These are phyloP conservation scores for Tragopan temminckii DNA, from an alignment of 2,797 vertebrate species.

Conservation along the genomic window DNA sequence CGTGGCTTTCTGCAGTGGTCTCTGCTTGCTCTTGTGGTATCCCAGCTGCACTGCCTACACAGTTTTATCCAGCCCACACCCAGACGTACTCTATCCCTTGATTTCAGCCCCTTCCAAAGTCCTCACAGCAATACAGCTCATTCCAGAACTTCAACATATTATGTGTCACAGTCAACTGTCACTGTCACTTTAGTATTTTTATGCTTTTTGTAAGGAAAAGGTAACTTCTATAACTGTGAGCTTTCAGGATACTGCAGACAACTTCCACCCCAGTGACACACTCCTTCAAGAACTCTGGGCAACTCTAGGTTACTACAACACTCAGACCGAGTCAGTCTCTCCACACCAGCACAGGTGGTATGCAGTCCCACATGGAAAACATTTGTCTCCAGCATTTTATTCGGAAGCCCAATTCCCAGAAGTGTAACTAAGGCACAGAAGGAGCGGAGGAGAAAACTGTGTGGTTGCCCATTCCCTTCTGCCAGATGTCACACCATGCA, in stretches of 20 bases:
- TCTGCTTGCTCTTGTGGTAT: constrained; percentile 50
- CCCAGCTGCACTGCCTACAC: constrained; percentile 18
- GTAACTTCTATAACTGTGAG: neutral
- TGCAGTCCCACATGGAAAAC: neutral
- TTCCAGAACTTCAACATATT: neutral
- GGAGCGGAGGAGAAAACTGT: neutral
- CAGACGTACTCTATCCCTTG: neutral
- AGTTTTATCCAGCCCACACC: constrained; percentile 25
- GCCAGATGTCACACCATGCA: neutral
- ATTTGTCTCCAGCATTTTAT: neutral
- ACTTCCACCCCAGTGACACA: neutral
- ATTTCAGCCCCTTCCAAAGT: neutral
- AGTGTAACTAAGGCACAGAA: neutral
- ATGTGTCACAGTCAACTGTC: neutral
- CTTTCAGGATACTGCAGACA: neutral
- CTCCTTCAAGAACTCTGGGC: neutral
- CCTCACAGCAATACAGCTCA: neutral
- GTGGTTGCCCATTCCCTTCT: neutral
- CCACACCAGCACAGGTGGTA: neutral
- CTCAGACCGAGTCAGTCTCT: neutral
- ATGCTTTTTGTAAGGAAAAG: neutral
- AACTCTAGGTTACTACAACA: neutral
- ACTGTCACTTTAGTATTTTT: neutral
- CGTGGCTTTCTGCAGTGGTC: constrained; percentile 42
- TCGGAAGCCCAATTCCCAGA: neutral